phyloP scores from a whole-genome alignment of 2,113 vertebrate species.

The Ceratotherium simum region DNA sequence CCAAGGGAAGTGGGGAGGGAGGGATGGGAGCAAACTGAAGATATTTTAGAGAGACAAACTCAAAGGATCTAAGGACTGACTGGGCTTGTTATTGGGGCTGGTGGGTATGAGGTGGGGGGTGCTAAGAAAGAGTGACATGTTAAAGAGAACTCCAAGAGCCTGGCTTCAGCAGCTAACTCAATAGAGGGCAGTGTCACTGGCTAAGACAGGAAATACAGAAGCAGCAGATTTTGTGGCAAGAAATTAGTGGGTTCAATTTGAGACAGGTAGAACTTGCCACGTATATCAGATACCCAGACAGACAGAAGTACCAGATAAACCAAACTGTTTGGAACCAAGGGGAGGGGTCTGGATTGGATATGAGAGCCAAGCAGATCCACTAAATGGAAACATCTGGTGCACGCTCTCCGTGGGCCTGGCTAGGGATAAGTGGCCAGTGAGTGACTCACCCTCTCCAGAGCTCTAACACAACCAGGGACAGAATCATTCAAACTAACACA shows the following conservation, averaged over 20 bases:
- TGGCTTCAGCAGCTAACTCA: not conserved
- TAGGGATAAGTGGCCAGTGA: not conserved
- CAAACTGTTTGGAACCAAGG: not conserved
- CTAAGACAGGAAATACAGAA: not conserved
- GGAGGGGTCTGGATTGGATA: not conserved
- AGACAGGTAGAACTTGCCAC: not conserved
- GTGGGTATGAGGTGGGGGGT: too few species aligned
- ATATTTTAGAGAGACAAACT: not conserved
- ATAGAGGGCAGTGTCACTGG: not conserved
- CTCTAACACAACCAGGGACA: not conserved
- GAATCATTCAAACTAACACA: not conserved
- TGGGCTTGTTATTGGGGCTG: not conserved
- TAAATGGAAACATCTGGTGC: not conserved
- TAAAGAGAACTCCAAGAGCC: not conserved
- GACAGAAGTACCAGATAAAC: not conserved
- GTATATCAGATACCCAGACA: rapidly evolving
- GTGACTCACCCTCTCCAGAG: not conserved
- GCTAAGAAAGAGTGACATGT: not conserved
- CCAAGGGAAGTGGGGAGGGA: not conserved
- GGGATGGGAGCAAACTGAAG: not conserved
- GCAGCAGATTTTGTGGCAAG: not conserved
- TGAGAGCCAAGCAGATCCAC: not conserved
- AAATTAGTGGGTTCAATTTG: not conserved
- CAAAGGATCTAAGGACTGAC: not conserved
- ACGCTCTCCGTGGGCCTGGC: rapidly evolving